Evolutionary conservation across 2,888 invertebrate genomes (phyloP).

Genomic region (Lasioglossum lativentre): DNA sequence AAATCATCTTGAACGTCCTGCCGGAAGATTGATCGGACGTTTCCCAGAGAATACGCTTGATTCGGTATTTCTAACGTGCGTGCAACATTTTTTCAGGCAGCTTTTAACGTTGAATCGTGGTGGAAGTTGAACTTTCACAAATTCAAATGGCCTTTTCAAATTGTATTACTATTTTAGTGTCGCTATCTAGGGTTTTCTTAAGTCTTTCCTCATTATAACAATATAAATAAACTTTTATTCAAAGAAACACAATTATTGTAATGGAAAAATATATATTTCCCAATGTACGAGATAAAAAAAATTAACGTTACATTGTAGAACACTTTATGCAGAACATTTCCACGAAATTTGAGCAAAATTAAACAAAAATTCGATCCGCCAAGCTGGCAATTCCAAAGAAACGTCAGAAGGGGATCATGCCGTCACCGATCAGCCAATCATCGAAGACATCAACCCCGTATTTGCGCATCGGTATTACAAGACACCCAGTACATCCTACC

Average conservation of each 20-base stretch:
- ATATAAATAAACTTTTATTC: no score
- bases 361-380: neutral
- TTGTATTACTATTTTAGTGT: neutral
- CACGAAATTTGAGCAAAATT: neutral
- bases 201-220: no score
- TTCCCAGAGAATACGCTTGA: neutral
- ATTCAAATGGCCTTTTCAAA: neutral
- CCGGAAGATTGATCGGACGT: constrained; percentile 36
- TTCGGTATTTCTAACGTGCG: neutral
- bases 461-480: neutral
- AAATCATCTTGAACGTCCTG: constrained; percentile 47
- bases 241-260: no score
- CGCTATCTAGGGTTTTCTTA: neutral
- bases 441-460: neutral
- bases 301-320: no score
- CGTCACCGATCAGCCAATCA: neutral
- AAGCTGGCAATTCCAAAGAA: neutral
- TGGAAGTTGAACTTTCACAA: neutral
- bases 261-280: no score
- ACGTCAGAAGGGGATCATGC: neutral
- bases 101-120: neutral
- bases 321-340: neutral
- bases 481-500: constrained; percentile 16
- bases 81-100: no score
- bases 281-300: no score